Evolutionary conservation across 1,140 invertebrate species (phyloP).

Genomic region (Chlorops oryzae): DNA sequence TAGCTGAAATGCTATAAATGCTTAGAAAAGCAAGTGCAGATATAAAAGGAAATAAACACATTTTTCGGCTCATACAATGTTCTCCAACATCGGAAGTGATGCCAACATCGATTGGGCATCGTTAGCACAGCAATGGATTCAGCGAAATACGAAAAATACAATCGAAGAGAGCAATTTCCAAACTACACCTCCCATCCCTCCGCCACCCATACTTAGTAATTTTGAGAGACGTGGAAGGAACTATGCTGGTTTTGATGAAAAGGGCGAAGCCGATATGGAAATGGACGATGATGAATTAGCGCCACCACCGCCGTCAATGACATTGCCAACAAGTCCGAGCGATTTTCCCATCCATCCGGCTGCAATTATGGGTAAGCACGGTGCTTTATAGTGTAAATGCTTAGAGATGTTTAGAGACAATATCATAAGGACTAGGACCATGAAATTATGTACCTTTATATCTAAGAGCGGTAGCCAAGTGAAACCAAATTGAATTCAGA

Average conservation of each 20-base stretch:
- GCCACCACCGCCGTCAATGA: conserved; percentile 24
- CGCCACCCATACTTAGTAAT: neutral
- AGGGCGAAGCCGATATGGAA: conserved; percentile 80
- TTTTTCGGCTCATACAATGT: too few species aligned
- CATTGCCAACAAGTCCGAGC: conserved; percentile 12
- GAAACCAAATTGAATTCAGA: too few species aligned
- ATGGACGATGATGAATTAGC: conserved; percentile 57
- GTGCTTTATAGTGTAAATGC: too few species aligned
- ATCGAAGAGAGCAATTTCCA: neutral
- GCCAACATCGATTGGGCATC: conserved; percentile 96
- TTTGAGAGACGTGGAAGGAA: neutral
- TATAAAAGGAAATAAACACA: too few species aligned
- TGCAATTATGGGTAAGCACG: neutral
- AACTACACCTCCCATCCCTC: neutral
- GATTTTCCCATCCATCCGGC: neutral
- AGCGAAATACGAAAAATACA: conserved; percentile 34
- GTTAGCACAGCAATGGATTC: conserved; percentile 95
- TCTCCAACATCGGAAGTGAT: too few species aligned
- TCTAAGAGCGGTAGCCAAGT: too few species aligned
- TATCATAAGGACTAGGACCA: too few species aligned
- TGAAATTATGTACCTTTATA: too few species aligned
- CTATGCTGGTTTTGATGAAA: conserved; percentile 51
- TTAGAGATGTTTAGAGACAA: too few species aligned
- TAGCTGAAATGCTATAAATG: too few species aligned
- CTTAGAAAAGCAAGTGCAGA: too few species aligned